These are phyloP conservation scores for Polyodon spathula DNA, from an alignment of 2,113 vertebrate species.

Conservation along the genomic window DNA sequence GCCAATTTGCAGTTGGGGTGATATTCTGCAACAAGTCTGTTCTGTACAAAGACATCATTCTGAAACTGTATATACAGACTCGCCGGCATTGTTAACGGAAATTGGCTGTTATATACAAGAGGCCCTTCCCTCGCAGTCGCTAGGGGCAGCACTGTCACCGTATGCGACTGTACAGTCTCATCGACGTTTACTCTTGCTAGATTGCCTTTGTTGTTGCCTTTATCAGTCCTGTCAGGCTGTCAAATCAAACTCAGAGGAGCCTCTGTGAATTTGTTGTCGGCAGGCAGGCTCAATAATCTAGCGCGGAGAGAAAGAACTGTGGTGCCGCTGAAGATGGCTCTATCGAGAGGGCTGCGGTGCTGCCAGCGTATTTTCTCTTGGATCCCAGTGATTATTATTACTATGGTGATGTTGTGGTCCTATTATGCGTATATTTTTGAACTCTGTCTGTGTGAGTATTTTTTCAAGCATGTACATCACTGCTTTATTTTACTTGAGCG, in stretches of 20 bases:
- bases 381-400: slow-evolving; percentile 57
- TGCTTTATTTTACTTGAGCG: not conserved
- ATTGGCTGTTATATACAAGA: too few species aligned
- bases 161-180: not conserved
- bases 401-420: slow-evolving; percentile 60
- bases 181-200: not conserved
- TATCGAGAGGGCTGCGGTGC: slow-evolving; percentile 47
- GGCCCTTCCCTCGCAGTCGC: too few species aligned
- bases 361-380: slow-evolving; percentile 55
- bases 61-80: too few species aligned
- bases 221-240: slow-evolving; percentile 7
- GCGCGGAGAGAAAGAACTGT: slow-evolving; percentile 28
- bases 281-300: slow-evolving; percentile 38
- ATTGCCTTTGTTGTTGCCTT: not conserved
- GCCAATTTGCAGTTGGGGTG: too few species aligned
- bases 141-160: not conserved
- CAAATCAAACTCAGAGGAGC: slow-evolving; percentile 39
- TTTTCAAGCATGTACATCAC: too few species aligned
- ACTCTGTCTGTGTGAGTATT: slow-evolving; percentile 59
- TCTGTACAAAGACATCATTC: too few species aligned
- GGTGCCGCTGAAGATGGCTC: slow-evolving; percentile 39
- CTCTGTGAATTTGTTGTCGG: slow-evolving; percentile 11
- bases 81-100: too few species aligned
- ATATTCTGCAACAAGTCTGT: too few species aligned
- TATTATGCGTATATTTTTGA: slow-evolving; percentile 70